These are phyloP conservation scores for Rutilus rutilus DNA, from an alignment of 2,113 vertebrate genomes.

Conservation along the genomic window DNA sequence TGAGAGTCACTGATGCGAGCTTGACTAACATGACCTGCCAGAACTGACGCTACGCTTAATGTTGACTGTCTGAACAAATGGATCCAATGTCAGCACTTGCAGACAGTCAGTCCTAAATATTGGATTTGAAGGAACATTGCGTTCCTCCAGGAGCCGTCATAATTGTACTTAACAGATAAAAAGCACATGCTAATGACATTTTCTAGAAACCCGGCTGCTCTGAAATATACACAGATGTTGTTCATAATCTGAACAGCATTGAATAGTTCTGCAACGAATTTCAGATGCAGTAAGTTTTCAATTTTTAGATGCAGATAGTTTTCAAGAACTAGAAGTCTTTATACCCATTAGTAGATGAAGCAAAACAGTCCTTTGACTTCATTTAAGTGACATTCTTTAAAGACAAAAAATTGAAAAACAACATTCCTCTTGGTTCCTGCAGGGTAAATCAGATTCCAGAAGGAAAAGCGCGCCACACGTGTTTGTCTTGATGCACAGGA, in stretches of 20 bases:
- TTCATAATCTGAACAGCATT: not conserved
- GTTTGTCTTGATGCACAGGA: conserved; percentile 57
- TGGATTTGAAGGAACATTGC: not conserved
- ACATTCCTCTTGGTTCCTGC: conserved; percentile 52
- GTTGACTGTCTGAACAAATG: not conserved
- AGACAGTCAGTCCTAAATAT: not conserved
- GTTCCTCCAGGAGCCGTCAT: not conserved
- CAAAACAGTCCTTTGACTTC: not conserved
- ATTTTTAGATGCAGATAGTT: not conserved
- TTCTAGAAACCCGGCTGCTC: not conserved
- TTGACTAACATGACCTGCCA: too few species aligned
- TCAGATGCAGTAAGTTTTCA: not conserved
- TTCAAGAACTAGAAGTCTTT: not conserved
- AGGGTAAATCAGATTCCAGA: conserved; percentile 55
- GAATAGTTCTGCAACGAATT: not conserved
- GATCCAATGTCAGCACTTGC: not conserved
- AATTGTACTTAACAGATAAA: not conserved
- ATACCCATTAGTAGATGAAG: not conserved
- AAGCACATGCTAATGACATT: not conserved
- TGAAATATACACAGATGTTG: not conserved
- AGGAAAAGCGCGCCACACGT: not conserved
- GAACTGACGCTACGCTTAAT: too few species aligned
- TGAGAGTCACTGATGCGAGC: too few species aligned
- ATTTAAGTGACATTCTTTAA: not conserved
- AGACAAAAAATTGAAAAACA: conserved; percentile 25